These are phyloP conservation scores for Mycalesis mineus DNA, from an alignment of 2,888 invertebrate species.

Conservation along the genomic window DNA sequence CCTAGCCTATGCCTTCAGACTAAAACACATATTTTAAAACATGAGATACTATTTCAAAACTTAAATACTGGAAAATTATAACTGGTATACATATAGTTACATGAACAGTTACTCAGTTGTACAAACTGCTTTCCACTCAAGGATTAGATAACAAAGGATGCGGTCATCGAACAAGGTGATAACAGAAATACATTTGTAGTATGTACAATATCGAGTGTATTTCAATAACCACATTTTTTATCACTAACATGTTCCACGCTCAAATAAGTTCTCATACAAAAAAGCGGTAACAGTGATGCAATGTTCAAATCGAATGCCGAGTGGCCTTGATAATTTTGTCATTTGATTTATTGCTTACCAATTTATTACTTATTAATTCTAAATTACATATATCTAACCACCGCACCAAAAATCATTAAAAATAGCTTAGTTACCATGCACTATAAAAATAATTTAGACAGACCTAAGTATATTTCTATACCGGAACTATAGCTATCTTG, in stretches of 20 bases:
- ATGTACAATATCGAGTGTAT: not conserved
- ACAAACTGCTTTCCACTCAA: slow-evolving; percentile 2
- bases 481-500: too few relatives aligned
- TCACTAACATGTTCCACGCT: not conserved
- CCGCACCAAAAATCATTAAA: too few relatives aligned
- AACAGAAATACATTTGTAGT: slow-evolving; percentile 10
- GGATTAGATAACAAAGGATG: slow-evolving; percentile 23
- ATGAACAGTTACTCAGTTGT: not conserved
- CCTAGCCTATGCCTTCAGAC: too few relatives aligned
- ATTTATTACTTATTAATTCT: too few relatives aligned
- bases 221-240: not conserved
- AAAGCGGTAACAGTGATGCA: not conserved
- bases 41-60: too few relatives aligned
- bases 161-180: slow-evolving; percentile 76
- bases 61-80: too few relatives aligned
- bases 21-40: too few relatives aligned
- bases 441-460: too few relatives aligned
- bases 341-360: too few relatives aligned
- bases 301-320: not conserved
- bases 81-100: not conserved
- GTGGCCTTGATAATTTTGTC: not conserved
- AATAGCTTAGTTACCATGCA: too few relatives aligned
- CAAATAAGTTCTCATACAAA: not conserved
- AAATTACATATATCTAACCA: too few relatives aligned
- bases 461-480: too few relatives aligned